A percentile compares a stretch with the other conserved stretches of the same genome.
These are phyloP conservation scores for Aphaenogaster rudis DNA, from an alignment of 1,140 invertebrate species.

Conservation along the genomic window DNA sequence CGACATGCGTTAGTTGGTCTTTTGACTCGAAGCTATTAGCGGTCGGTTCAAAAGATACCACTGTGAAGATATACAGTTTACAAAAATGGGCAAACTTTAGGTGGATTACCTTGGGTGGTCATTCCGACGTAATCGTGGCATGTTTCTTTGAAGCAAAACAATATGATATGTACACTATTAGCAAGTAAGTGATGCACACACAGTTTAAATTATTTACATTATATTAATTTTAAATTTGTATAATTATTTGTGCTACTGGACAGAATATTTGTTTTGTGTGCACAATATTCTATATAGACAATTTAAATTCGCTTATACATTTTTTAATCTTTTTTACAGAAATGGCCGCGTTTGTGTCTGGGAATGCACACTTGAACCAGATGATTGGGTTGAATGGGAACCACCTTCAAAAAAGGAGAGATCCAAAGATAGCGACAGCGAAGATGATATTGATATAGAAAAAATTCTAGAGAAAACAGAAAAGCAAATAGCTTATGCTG, in stretches of 20 bases:
- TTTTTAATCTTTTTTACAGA: slow-evolving; percentile 81
- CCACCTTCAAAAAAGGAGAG: slow-evolving; percentile 86
- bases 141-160: slow-evolving; percentile 96
- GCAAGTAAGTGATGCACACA: slow-evolving; percentile 86
- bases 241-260: background rate
- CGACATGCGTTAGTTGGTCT: slow-evolving; percentile 96
- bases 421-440: slow-evolving; percentile 85
- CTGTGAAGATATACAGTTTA: slow-evolving; percentile 93
- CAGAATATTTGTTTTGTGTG: background rate
- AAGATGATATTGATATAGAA: slow-evolving; percentile 85
- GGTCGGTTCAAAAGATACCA: slow-evolving; percentile 95
- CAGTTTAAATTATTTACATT: slow-evolving; percentile 31
- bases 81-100: slow-evolving; percentile 92
- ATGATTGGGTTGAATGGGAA: slow-evolving; percentile 88
- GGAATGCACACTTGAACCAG: slow-evolving; percentile 93
- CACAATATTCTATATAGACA: background rate
- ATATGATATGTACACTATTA: slow-evolving; percentile 93
- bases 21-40: slow-evolving; percentile 95
- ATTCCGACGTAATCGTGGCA: slow-evolving; percentile 93
- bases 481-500: slow-evolving; percentile 70
- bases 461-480: slow-evolving; percentile 81
- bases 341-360: slow-evolving; percentile 94
- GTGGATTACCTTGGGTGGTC: slow-evolving; percentile 91
- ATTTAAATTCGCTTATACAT: slow-evolving; percentile 29
- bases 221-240: background rate